Evolutionary conservation across 2,113 vertebrate genomes (phyloP).

Genomic region (Nicator chloris): DNA sequence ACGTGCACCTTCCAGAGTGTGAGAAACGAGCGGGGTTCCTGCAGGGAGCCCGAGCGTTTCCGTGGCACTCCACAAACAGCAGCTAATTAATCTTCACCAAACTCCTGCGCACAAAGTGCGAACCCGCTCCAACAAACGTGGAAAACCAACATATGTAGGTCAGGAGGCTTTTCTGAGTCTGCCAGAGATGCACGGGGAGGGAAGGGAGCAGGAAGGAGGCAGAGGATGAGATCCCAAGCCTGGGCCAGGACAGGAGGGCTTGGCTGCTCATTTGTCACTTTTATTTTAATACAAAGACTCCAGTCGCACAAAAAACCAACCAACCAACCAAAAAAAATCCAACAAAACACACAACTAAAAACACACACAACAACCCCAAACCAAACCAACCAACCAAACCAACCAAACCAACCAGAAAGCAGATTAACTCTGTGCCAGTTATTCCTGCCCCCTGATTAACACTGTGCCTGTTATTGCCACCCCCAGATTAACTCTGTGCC

Average conservation of each 20-base stretch:
- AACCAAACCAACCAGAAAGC: not conserved
- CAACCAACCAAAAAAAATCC: not conserved
- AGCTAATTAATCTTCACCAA: constrained; percentile 42
- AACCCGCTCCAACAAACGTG: not conserved
- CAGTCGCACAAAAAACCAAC: not conserved
- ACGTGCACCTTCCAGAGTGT: not conserved
- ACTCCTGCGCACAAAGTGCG: constrained; percentile 21
- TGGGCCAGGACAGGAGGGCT: not conserved
- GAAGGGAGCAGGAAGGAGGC: not conserved
- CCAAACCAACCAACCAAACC: not conserved
- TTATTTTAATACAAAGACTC: not conserved
- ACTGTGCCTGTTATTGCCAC: no score
- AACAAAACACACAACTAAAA: not conserved
- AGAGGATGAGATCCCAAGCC: not conserved
- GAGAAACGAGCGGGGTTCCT: not conserved
- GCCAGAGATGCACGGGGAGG: not conserved
- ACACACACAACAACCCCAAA: no score
- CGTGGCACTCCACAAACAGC: not conserved
- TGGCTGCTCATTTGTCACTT: not conserved
- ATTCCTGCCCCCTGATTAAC: not conserved
- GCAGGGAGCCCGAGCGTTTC: not conserved
- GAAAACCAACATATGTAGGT: constrained; percentile 21
- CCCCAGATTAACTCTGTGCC: not conserved
- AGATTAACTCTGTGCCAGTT: not conserved
- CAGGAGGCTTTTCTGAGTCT: not conserved